Evolutionary conservation across 2,888 invertebrate genomes (phyloP), one percentile per base, ranked within the genome.

Genomic region (Drosophila yooni): DNA sequence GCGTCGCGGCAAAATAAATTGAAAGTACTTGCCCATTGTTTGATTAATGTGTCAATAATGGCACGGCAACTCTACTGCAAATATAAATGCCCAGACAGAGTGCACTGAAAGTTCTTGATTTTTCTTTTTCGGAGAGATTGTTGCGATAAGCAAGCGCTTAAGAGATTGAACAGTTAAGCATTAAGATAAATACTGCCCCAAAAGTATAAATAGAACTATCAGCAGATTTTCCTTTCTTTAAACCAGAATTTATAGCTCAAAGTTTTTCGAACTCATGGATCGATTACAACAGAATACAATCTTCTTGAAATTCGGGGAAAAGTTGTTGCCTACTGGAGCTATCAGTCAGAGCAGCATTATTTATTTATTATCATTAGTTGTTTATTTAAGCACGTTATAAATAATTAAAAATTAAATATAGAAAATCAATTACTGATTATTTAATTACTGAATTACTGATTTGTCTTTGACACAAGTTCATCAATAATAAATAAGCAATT

Each of bases 11-110:
- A 67, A 86, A 76, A 89, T 89, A 88, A 89, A 86, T 86, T 89
- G 85, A 89, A 89, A 86, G 90, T 82, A 89, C 85, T 85, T 82
- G 82, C 77, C 88, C 85, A 82, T 86, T 86, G 88, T 88, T 86
- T 86, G 85, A 86, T 89, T 88, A 86, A 86, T 86, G 90, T 88
- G 90, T 89, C 85, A 89, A 89, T 86, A 88, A 86, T 84, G 79
- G 79, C 67, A 54, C 25, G 71, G 63, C 50, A 40, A 51, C 64
- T 54, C 53, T 60, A 58, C 60, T 25, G 60, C 40, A 51, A 40
- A 31, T 46, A 60, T 21, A 60, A 43, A 73, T 21, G n/a, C 57
- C 13, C 11, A 29, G n/a, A 33, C 18, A 27, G 25, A 59, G 48
- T 56, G 59, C 43, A 74, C 56, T 57, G 56, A 57, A 53, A 43